Base-by-base conservation (phyloP, 2,797 vertebrate species). In the Chaunax sp. region DNA sequence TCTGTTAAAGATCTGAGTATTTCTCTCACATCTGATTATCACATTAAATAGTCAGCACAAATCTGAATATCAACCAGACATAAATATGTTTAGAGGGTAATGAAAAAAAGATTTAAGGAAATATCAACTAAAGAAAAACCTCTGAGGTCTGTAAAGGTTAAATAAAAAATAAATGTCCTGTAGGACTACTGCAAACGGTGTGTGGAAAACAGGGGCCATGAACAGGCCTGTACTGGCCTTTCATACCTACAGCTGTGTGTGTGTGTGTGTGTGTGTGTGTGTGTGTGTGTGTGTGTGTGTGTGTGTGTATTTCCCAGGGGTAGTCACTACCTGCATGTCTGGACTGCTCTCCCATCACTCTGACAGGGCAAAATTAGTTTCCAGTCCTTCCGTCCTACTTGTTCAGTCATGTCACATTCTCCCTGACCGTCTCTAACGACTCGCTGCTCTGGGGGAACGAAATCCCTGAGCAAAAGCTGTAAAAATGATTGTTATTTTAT, bases 381-480 rank as follows among this genome's bases (percentile, higher is more conserved):
- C 71, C 82, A 79, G 61, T 70, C 54, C 69, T 65, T 72, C 64
- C 2, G 0, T 43, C 58, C 47, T 76, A 74, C 90, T 65, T 87
- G 90, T 89, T 78, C 33, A 66, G 83, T 90, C 89, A 80, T 69
- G 87, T 78, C 76, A 74, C 60, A 74, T 78, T 84, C 77, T 77
- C 62, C 35, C 33, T 15, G n/a, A 50, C 45, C 74, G 64, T 55
- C 70, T 83, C 69, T 58, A 11, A 84, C 74, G 79, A 69, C 65
- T 65, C 71, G 66, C 43, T 20, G 54, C 72, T 75, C 49, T 5
- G 0, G 55, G 64, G 38, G 3, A 45, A 64, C 61, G 69, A 43
- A 57, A 72, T 60, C 22, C 22, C 41, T 2, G 15, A 69, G 23
- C 20, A 80, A 49, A 78, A 40, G 41, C 5, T 2, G 0, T 22